Conservation (phyloP, 1,140 invertebrate species). For the Plodia interpunctella region DNA sequence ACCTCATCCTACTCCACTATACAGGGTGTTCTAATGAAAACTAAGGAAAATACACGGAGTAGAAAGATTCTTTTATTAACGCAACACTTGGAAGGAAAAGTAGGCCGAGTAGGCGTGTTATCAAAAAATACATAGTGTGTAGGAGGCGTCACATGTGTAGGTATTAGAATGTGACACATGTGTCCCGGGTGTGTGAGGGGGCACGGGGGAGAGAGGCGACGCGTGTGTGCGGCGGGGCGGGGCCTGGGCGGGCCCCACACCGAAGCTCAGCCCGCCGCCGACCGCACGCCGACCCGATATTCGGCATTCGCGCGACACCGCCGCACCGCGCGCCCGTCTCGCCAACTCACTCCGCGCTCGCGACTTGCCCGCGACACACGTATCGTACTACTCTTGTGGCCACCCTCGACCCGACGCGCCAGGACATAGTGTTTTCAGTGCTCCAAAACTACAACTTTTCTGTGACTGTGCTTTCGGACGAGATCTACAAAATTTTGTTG, state of each 20-base stretch:
- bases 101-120: slow-evolving; percentile 29
- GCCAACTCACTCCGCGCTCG: slow-evolving; percentile 42
- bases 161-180: slow-evolving; percentile 48
- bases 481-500: slow-evolving; percentile 20
- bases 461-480: slow-evolving; percentile 26
- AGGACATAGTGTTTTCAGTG: slow-evolving; percentile 46
- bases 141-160: slow-evolving; percentile 70
- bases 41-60: neutral
- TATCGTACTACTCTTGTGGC: slow-evolving; percentile 25
- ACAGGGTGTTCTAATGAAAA: no score
- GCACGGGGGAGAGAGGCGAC: slow-evolving; percentile 26
- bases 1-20: no score
- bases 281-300: slow-evolving; percentile 27
- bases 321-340: slow-evolving; percentile 39
- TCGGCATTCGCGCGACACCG: slow-evolving; percentile 48
- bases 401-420: slow-evolving; percentile 20
- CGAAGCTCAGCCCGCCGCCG: slow-evolving; percentile 35
- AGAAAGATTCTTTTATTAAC: neutral
- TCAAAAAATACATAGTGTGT: slow-evolving; percentile 56
- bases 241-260: slow-evolving; percentile 32
- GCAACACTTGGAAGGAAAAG: neutral
- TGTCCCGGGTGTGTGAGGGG: slow-evolving; percentile 33
- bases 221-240: slow-evolving; percentile 46
- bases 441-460: slow-evolving; percentile 33
- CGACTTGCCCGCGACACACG: slow-evolving; percentile 48